These are phyloP conservation scores for Lepidochrysops patricia DNA, from an alignment of 2,888 invertebrate species.

Conservation along the genomic window DNA sequence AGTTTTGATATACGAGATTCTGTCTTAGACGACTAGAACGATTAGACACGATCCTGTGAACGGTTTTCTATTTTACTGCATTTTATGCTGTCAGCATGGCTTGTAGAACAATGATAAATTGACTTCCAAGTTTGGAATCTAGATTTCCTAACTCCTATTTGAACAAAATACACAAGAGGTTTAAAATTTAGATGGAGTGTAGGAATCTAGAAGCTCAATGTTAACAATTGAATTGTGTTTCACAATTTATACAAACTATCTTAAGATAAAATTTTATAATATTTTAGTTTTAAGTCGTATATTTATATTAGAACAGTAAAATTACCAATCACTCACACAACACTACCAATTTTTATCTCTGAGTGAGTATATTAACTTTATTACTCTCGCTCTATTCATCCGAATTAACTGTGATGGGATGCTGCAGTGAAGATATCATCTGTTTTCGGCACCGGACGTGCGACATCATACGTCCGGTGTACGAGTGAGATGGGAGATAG, in stretches of 20 bases:
- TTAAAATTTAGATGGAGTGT: too few species aligned
- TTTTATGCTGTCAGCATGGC: neutral
- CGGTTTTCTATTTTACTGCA: neutral
- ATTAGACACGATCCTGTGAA: neutral
- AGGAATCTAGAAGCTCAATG: too few species aligned
- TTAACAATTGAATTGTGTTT: too few species aligned
- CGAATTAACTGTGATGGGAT: conserved; percentile 1
- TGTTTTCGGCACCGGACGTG: neutral
- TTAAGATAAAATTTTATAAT: too few species aligned
- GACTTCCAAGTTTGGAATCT: too few species aligned
- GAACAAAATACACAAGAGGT: too few species aligned
- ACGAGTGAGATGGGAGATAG: neutral
- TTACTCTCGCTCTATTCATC: neutral
- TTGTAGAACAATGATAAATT: neutral
- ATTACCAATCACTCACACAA: neutral
- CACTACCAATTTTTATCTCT: neutral
- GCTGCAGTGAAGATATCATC: neutral
- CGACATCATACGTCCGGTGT: neutral
- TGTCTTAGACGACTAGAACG: neutral
- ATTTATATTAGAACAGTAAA: too few species aligned
- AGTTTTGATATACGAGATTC: neutral
- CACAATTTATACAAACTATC: too few species aligned
- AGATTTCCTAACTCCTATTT: too few species aligned
- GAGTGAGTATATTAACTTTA: neutral
- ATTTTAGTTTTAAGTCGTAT: too few species aligned